Evolutionary conservation across 2,888 invertebrate species (phyloP).

Genomic region (Apodemia zela): DNA sequence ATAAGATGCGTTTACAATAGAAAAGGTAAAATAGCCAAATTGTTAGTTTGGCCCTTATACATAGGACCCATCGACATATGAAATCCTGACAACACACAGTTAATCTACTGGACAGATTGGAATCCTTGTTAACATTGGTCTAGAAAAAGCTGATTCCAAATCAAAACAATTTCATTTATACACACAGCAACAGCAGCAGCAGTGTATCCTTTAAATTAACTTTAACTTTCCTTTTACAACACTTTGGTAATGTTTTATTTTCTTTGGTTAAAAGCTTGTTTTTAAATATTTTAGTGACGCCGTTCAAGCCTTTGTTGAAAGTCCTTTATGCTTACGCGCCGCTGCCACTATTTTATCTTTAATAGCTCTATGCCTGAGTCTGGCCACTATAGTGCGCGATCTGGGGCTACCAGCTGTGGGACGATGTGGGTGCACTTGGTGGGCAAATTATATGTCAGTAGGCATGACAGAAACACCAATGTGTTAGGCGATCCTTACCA

Average conservation of each 20-base stretch:
- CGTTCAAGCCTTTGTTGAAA: background rate
- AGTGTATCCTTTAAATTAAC: too few relatives aligned
- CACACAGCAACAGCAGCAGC: too few relatives aligned
- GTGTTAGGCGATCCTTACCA: background rate
- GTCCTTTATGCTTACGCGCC: background rate
- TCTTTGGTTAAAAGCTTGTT: background rate
- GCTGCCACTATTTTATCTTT: background rate
- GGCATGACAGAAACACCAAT: background rate
- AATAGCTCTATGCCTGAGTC: background rate
- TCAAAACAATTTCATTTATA: too few relatives aligned
- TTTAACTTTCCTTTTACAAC: background rate
- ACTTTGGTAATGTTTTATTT: background rate
- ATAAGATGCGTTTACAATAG: too few relatives aligned
- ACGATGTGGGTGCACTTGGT: background rate
- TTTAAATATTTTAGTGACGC: background rate
- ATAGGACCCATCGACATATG: too few relatives aligned
- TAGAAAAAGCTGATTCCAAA: too few relatives aligned
- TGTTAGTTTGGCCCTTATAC: too few relatives aligned
- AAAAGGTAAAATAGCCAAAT: too few relatives aligned
- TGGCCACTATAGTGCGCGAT: background rate
- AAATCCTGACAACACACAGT: too few relatives aligned
- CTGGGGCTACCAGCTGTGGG: background rate
- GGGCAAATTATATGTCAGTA: slow-evolving; percentile 10
- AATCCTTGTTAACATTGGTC: too few relatives aligned
- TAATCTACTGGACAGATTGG: too few relatives aligned